Evolutionary conservation across 1,140 invertebrate genomes (phyloP).

Genomic region (Drosophila orosa): DNA sequence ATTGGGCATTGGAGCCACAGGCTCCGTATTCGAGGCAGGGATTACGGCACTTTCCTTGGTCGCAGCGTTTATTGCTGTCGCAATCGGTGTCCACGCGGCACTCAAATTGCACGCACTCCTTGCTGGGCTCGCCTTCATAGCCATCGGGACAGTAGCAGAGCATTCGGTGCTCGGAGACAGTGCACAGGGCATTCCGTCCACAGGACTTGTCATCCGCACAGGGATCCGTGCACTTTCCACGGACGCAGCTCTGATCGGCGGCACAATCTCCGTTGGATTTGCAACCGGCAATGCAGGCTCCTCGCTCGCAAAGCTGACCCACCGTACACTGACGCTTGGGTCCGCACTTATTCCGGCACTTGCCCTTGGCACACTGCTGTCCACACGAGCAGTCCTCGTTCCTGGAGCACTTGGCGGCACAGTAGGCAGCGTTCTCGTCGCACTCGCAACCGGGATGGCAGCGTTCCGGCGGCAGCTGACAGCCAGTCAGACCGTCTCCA

Average conservation of each 20-base stretch:
- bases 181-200: constrained; percentile 90
- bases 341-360: constrained; percentile 85
- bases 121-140: constrained; percentile 90
- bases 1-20: constrained; percentile 94
- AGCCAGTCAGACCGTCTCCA: constrained; percentile 91
- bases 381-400: constrained; percentile 91
- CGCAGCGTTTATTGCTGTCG: constrained; percentile 90
- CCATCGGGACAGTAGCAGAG: constrained; percentile 94
- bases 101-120: constrained; percentile 90
- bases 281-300: constrained; percentile 90
- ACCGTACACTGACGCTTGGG: constrained; percentile 75
- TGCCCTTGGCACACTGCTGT: constrained; percentile 85
- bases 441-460: constrained; percentile 90
- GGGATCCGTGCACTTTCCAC: constrained; percentile 91
- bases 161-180: constrained; percentile 90
- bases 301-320: constrained; percentile 87
- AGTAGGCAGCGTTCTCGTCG: constrained; percentile 90
- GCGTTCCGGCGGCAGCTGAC: constrained; percentile 87
- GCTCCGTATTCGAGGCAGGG: constrained; percentile 90
- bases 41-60: constrained; percentile 90
- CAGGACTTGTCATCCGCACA: constrained; percentile 88
- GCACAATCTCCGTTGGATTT: constrained; percentile 92
- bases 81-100: constrained; percentile 92
- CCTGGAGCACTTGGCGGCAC: constrained; percentile 88
- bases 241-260: constrained; percentile 90